Percentiles rank a stretch among this genome's conserved stretches.
These are phyloP conservation scores for Cephalopterus ornatus DNA, from an alignment of 2,113 vertebrate species.

Conservation along the genomic window DNA sequence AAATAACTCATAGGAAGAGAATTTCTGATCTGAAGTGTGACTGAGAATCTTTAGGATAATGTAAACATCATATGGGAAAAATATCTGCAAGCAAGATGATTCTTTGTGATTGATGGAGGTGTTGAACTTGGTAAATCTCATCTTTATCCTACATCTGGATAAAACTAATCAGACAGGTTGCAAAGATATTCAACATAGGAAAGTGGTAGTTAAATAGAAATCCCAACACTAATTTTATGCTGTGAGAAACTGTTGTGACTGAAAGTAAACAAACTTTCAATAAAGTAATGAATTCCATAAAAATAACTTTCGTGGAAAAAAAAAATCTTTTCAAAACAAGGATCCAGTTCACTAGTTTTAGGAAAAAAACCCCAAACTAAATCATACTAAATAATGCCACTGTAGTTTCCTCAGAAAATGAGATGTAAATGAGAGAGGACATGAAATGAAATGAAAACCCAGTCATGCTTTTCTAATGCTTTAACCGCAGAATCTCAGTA, in stretches of 20 bases:
- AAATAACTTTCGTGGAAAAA: not conserved
- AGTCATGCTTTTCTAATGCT: slow-evolving; percentile 1
- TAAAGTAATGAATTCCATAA: not conserved
- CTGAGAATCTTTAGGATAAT: not conserved
- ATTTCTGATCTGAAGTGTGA: not conserved
- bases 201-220: not conserved
- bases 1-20: not conserved
- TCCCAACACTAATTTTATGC: not conserved
- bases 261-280: not conserved
- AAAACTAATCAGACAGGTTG: not conserved
- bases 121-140: not conserved
- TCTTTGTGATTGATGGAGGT: not conserved
- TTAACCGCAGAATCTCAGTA: not conserved
- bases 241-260: not conserved
- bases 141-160: not conserved
- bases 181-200: not conserved
- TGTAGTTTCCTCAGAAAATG: not conserved
- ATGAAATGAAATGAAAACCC: not conserved
- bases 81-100: not conserved
- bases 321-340: not conserved
- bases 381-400: not conserved
- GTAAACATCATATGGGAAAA: not conserved
- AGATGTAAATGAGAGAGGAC: not conserved
- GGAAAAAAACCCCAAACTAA: not conserved
- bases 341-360: not conserved